Conservation (phyloP, 2,113 vertebrate species). For the Donacobius atricapilla region DNA sequence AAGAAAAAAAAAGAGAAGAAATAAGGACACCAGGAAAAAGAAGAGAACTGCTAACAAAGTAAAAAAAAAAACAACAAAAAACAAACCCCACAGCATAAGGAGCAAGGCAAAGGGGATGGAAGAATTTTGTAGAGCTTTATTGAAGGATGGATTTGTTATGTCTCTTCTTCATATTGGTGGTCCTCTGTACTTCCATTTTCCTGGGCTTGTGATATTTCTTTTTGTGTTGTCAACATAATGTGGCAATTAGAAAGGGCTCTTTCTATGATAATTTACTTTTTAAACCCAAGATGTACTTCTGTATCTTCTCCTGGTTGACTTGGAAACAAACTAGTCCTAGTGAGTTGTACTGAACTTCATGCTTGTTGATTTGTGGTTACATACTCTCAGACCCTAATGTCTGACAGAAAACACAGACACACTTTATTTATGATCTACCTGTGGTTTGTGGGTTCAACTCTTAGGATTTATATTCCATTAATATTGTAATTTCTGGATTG, state of each 20-base stretch:
- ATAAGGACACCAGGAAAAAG: neutral
- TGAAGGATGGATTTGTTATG: neutral
- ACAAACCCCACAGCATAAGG: neutral
- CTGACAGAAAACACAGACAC: neutral
- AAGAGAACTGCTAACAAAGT: neutral
- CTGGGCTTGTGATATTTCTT: neutral
- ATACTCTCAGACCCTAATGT: neutral
- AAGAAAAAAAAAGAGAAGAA: neutral
- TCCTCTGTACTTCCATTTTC: neutral
- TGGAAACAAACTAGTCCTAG: neutral
- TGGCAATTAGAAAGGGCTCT: neutral
- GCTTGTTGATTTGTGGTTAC: neutral
- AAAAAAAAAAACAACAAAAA: too few species aligned
- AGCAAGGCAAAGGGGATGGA: neutral
- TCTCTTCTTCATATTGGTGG: neutral
- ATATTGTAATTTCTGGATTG: neutral
- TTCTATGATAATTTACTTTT: neutral
- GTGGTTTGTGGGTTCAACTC: neutral
- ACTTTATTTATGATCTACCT: neutral
- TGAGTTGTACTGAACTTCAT: neutral
- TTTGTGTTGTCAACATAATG: neutral
- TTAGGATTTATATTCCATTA: neutral
- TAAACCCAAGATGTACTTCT: neutral
- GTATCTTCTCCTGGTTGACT: neutral
- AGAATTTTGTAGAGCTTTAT: neutral